phyloP scores from a whole-genome alignment of 1,140 invertebrate species.

The Solen grandis region DNA sequence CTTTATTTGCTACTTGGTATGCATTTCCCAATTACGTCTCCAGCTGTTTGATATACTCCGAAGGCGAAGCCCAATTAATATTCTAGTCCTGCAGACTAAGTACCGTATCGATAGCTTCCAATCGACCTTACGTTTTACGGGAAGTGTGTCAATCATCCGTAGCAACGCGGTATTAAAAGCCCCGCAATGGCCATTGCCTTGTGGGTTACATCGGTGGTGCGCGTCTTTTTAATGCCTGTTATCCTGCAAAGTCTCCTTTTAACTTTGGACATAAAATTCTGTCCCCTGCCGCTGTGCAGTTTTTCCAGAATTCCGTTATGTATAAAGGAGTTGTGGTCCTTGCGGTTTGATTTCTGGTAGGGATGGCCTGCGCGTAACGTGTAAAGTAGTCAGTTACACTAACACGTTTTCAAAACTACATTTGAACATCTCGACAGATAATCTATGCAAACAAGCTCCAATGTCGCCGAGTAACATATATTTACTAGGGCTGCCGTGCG shows the following conservation, averaged over 20 bases:
- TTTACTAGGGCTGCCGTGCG: constrained; percentile 21
- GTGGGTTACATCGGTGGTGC: not conserved
- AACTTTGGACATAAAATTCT: constrained; percentile 5
- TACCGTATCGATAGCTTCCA: constrained; percentile 24
- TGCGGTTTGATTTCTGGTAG: constrained; percentile 39
- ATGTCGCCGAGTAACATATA: constrained; percentile 20
- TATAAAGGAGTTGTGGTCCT: constrained; percentile 37
- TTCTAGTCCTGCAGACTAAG: not conserved
- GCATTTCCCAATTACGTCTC: not conserved
- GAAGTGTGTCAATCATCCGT: not conserved
- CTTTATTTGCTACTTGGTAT: not conserved
- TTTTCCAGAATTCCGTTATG: constrained; percentile 35
- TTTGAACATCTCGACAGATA: constrained; percentile 28
- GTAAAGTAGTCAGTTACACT: constrained; percentile 48
- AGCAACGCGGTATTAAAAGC: not conserved
- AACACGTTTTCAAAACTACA: constrained; percentile 26
- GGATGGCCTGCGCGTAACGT: constrained; percentile 16
- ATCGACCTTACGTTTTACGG: not conserved
- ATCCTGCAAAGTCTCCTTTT: not conserved
- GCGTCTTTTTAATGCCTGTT: not conserved
- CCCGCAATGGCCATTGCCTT: not conserved
- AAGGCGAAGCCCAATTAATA: not conserved
- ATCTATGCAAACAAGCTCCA: constrained; percentile 47
- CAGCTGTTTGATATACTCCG: not conserved
- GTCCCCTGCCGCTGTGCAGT: constrained; percentile 12